phyloP scores from a whole-genome alignment of 1,140 invertebrate species.

The Paraescarpia echinospica region DNA sequence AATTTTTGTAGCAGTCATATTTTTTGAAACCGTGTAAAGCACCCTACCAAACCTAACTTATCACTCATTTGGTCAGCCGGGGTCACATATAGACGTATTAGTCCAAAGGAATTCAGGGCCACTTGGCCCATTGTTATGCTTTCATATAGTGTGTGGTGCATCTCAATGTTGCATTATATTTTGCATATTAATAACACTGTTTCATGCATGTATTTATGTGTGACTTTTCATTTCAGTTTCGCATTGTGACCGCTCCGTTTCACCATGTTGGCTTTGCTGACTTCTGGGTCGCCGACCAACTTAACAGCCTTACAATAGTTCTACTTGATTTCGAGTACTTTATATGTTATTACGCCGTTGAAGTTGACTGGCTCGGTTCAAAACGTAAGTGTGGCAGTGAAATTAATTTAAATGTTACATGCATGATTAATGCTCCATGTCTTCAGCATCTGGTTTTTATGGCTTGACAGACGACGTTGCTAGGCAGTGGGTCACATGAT shows the following conservation, averaged over 20 bases:
- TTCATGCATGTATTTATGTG: background rate
- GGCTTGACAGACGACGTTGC: too few species aligned
- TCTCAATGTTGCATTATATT: too few species aligned
- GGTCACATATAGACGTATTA: too few species aligned
- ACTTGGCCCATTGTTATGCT: too few species aligned
- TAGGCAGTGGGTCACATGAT: too few species aligned
- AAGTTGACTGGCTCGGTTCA: constrained; percentile 48
- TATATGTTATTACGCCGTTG: constrained; percentile 64
- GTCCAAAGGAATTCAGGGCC: too few species aligned
- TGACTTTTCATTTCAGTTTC: constrained; percentile 62
- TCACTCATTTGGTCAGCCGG: too few species aligned
- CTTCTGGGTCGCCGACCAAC: constrained; percentile 99
- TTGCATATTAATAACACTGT: background rate
- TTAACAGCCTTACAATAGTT: constrained; percentile 88
- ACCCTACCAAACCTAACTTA: too few species aligned
- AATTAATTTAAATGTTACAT: background rate
- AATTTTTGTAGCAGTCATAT: too few species aligned
- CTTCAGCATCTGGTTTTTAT: too few species aligned
- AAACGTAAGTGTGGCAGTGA: background rate
- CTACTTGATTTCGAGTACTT: constrained; percentile 95
- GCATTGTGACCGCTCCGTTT: constrained; percentile 89
- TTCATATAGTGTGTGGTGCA: too few species aligned
- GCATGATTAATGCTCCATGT: background rate
- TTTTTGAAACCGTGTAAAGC: too few species aligned
- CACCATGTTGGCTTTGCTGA: constrained; percentile 96